Percentiles rank a stretch among this genome's conserved stretches.
Conservation (phyloP, 2,888 invertebrate species). For the Polydrusus pterygomalis region DNA sequence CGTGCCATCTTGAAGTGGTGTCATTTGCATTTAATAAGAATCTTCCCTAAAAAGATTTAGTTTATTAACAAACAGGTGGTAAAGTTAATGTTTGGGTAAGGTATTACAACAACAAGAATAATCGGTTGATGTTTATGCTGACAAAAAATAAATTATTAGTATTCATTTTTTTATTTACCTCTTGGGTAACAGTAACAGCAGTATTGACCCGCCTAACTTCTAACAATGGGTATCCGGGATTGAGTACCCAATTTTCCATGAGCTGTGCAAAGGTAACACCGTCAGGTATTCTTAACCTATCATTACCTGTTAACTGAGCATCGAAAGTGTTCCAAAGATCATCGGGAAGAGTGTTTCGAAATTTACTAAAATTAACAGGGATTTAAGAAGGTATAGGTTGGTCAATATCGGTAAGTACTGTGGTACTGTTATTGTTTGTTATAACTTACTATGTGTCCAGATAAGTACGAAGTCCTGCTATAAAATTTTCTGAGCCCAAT, state of each 20-base stretch:
- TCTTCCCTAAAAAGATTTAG: slow-evolving; percentile 51
- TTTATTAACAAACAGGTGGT: no score
- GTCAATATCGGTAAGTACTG: no score
- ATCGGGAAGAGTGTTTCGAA: slow-evolving; percentile 72
- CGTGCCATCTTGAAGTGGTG: slow-evolving; percentile 71
- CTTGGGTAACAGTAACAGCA: slow-evolving; percentile 48
- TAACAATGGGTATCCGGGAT: slow-evolving; percentile 57
- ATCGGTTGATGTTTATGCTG: no score
- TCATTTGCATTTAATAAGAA: slow-evolving; percentile 51
- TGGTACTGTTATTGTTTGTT: no score
- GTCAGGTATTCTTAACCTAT: slow-evolving; percentile 23
- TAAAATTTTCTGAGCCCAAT: slow-evolving; percentile 56
- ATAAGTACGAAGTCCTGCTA: slow-evolving; percentile 57
- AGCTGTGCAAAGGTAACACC: slow-evolving; percentile 44
- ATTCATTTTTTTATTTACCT: slow-evolving; percentile 47
- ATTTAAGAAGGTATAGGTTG: no score
- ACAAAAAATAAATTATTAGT: no score
- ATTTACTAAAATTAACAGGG: slow-evolving; percentile 64
- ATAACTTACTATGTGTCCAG: slow-evolving; percentile 56
- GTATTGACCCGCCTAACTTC: slow-evolving; percentile 34
- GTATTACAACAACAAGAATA: no score
- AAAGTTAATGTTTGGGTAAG: no score
- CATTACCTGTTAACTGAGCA: slow-evolving; percentile 43
- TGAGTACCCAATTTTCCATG: slow-evolving; percentile 56
- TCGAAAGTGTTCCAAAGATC: slow-evolving; percentile 73